Conservation (phyloP, 1,140 invertebrate genomes). For the Aricia agestis region DNA sequence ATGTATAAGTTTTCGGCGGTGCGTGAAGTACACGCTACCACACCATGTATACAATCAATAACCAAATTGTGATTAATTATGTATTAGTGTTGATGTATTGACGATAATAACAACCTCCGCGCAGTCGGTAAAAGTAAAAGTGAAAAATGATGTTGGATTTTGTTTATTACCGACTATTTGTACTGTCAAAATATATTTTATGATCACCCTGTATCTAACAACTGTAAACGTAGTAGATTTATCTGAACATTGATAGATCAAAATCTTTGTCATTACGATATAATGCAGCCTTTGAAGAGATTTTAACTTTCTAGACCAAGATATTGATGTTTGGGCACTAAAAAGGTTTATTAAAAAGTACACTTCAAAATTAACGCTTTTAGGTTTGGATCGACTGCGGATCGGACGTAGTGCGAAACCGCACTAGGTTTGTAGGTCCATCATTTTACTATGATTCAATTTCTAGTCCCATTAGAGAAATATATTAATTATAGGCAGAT, state of each 20-base stretch:
- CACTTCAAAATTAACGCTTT: too few relatives aligned
- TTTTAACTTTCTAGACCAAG: constrained; percentile 20
- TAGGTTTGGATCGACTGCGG: too few relatives aligned
- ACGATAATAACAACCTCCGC: background rate
- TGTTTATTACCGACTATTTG: background rate
- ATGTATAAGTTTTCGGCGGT: background rate
- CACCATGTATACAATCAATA: constrained; percentile 3
- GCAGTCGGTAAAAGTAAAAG: background rate
- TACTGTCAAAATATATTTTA: background rate
- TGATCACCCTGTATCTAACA: too few relatives aligned
- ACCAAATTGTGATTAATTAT: constrained; percentile 1
- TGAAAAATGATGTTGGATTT: background rate
- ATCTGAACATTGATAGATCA: background rate
- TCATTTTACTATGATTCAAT: too few relatives aligned
- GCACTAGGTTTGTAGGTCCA: too few relatives aligned
- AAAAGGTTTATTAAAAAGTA: too few relatives aligned
- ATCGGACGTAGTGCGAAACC: too few relatives aligned
- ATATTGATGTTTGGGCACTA: constrained; percentile 16
- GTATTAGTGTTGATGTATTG: background rate
- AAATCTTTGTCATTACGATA: background rate
- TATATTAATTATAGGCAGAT: too few relatives aligned
- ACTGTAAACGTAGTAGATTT: background rate
- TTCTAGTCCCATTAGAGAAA: too few relatives aligned
- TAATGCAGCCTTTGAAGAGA: too few relatives aligned
- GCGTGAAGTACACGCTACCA: background rate